These are phyloP conservation scores for Torymus auratus DNA, from an alignment of 2,888 invertebrate genomes.

Conservation along the genomic window DNA sequence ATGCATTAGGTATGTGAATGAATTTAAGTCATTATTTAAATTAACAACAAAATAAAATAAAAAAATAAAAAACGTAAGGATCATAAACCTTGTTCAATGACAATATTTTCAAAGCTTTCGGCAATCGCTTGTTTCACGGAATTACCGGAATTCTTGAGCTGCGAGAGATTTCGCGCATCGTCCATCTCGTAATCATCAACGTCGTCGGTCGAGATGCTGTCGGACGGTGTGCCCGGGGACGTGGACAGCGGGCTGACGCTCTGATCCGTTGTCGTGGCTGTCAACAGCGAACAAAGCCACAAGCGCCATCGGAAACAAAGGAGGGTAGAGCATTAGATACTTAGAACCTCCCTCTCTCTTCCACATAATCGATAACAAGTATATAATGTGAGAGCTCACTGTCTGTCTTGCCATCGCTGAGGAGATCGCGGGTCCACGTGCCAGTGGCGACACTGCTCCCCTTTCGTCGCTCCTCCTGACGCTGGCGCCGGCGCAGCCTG, in stretches of 20 bases:
- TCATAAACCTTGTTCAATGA: too few relatives aligned
- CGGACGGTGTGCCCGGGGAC: slow-evolving; percentile 76
- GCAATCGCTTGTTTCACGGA: background rate
- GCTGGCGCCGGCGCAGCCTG: slow-evolving; percentile 79
- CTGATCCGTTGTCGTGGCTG: slow-evolving; percentile 78
- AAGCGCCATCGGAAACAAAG: background rate
- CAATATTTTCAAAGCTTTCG: background rate
- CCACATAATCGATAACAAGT: too few relatives aligned
- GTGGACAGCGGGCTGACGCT: slow-evolving; percentile 79
- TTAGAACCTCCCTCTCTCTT: background rate
- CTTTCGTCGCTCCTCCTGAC: slow-evolving; percentile 76
- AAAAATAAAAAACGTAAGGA: too few relatives aligned
- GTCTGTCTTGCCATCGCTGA: slow-evolving; percentile 78
- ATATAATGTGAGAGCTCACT: slow-evolving; percentile 71
- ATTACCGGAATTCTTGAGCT: slow-evolving; percentile 70
- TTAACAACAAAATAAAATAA: too few relatives aligned
- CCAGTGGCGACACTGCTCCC: slow-evolving; percentile 37
- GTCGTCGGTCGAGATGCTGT: slow-evolving; percentile 78
- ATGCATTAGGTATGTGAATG: too few relatives aligned
- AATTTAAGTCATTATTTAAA: too few relatives aligned
- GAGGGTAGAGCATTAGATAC: background rate
- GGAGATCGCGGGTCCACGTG: slow-evolving; percentile 69
- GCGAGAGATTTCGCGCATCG: slow-evolving; percentile 76
- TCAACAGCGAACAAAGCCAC: background rate
- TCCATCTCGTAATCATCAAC: slow-evolving; percentile 79